phyloP scores from a whole-genome alignment of 1,140 invertebrate species.

The Druon quercuslanigerum region DNA sequence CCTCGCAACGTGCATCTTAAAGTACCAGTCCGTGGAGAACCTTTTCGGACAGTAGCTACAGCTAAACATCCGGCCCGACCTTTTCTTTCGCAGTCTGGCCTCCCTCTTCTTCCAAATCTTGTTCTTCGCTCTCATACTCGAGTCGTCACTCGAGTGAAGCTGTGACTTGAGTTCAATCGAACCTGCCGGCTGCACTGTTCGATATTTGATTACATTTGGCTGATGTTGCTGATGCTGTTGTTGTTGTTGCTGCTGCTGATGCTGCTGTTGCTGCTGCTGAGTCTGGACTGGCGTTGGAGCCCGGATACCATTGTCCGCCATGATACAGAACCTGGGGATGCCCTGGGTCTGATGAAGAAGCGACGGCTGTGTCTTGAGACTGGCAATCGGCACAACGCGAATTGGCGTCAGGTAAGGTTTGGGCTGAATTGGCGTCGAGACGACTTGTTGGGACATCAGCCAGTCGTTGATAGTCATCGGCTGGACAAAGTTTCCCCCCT shows the following conservation, averaged over 20 bases:
- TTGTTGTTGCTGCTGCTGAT: not conserved
- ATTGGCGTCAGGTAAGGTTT: constrained; percentile 63
- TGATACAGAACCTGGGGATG: constrained; percentile 69
- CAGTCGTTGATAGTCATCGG: constrained; percentile 58
- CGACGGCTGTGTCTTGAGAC: constrained; percentile 66
- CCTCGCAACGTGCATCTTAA: constrained; percentile 66
- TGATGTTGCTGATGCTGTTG: constrained; percentile 16
- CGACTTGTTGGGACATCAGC: constrained; percentile 51
- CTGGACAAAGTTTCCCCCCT: constrained; percentile 39
- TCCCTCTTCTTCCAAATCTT: constrained; percentile 31
- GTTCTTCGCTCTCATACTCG: constrained; percentile 1
- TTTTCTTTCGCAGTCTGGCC: constrained; percentile 33
- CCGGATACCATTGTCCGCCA: constrained; percentile 56
- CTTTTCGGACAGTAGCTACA: constrained; percentile 67
- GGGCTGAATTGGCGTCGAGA: constrained; percentile 49
- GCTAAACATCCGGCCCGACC: constrained; percentile 56
- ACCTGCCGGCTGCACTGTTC: not conserved
- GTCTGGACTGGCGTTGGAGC: constrained; percentile 11
- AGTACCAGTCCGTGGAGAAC: constrained; percentile 70
- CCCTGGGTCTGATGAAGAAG: constrained; percentile 67
- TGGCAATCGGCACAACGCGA: constrained; percentile 68
- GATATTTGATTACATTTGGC: constrained; percentile 26
- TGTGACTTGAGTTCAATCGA: not conserved
- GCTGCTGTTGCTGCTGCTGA: not conserved
- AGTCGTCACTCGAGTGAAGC: not conserved